Conservation (phyloP, 1,140 invertebrate genomes). For the Drosophila pseudoobscura region DNA sequence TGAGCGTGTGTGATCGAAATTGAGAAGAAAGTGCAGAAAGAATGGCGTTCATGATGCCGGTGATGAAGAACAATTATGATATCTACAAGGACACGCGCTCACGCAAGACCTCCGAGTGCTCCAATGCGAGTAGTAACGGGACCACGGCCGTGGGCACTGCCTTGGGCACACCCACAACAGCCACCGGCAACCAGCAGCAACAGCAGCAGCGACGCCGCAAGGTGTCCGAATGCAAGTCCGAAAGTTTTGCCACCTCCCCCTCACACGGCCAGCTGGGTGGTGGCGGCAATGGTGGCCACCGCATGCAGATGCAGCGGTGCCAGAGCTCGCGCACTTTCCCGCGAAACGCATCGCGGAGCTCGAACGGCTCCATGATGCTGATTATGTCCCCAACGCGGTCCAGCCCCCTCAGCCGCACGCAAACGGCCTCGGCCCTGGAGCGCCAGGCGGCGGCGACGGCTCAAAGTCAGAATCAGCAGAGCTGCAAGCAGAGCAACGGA, state of each 20-base stretch:
- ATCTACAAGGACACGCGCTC: slow-evolving; percentile 92
- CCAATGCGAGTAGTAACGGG: slow-evolving; percentile 81
- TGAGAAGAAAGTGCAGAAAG: neutral
- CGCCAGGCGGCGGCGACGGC: slow-evolving; percentile 82
- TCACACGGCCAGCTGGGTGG: slow-evolving; percentile 85
- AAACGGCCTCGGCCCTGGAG: slow-evolving; percentile 65
- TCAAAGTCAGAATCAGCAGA: slow-evolving; percentile 86
- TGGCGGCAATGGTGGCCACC: slow-evolving; percentile 85
- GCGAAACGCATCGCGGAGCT: slow-evolving; percentile 85
- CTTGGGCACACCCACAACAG: slow-evolving; percentile 65
- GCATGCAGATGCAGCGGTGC: slow-evolving; percentile 84
- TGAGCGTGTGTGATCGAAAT: slow-evolving; percentile 26
- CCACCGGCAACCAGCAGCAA: slow-evolving; percentile 49
- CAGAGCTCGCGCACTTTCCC: slow-evolving; percentile 83
- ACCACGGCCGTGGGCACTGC: slow-evolving; percentile 76
- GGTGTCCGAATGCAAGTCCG: slow-evolving; percentile 92
- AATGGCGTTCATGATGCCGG: slow-evolving; percentile 97
- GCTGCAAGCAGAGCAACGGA: slow-evolving; percentile 59
- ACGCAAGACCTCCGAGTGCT: slow-evolving; percentile 89
- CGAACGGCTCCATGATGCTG: slow-evolving; percentile 85
- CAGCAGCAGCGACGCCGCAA: slow-evolving; percentile 86
- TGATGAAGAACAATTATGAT: slow-evolving; percentile 96
- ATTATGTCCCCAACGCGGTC: slow-evolving; percentile 86
- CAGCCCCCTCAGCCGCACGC: slow-evolving; percentile 66
- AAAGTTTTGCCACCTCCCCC: slow-evolving; percentile 89